Evolutionary conservation across 1,140 invertebrate species (phyloP).

Genomic region (Samia ricini): DNA sequence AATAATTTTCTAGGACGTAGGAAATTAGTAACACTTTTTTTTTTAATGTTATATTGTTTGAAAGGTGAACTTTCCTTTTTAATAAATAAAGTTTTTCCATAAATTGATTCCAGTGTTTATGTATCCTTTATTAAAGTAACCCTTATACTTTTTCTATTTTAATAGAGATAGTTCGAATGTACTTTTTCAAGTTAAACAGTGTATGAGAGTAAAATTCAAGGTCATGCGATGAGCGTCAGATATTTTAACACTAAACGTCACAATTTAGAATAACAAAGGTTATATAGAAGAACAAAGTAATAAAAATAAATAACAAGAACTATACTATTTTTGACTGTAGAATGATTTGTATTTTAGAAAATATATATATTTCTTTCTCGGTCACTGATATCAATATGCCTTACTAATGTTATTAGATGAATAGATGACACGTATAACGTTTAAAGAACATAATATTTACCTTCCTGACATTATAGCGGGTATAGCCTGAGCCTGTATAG

Average conservation of each 20-base stretch:
- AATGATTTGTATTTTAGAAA: no score
- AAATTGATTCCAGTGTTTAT: background rate
- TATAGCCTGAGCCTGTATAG: conserved; percentile 98
- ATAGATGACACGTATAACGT: conserved; percentile 5
- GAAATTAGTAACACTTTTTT: background rate
- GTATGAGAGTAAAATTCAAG: no score
- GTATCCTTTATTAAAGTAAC: background rate
- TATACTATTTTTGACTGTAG: no score
- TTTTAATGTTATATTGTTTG: background rate
- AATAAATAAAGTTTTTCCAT: background rate
- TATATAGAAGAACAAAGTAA: no score
- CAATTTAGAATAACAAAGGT: no score
- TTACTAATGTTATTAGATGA: background rate
- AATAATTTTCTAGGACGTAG: background rate
- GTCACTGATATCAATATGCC: no score
- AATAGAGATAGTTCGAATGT: no score
- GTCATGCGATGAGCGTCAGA: no score
- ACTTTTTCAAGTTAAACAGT: no score
- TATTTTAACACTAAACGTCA: no score
- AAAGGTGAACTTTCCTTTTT: background rate
- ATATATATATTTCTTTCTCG: no score
- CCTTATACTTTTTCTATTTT: background rate
- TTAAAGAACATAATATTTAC: conserved; percentile 35
- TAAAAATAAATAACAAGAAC: no score
- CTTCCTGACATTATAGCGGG: conserved; percentile 98